Evolutionary conservation across 1,140 invertebrate genomes (phyloP).

Genomic region (Calycopis cecrops): DNA sequence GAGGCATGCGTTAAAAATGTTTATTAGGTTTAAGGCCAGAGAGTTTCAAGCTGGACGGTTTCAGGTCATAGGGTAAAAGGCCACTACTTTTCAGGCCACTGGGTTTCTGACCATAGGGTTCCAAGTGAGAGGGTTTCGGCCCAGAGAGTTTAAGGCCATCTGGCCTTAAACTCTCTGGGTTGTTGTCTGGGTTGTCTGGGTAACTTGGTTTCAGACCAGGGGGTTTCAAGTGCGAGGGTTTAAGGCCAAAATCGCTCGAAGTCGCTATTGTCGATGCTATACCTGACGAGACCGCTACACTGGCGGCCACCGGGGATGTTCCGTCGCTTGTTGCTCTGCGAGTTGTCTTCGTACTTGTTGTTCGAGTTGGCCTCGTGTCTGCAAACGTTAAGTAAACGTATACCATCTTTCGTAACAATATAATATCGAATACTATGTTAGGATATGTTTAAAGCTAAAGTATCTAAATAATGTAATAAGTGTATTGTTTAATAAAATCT

Average conservation of each 20-base stretch:
- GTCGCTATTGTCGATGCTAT: conserved; percentile 40
- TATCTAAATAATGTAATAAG: too few relatives aligned
- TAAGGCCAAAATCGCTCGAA: conserved; percentile 16
- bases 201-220: not conserved
- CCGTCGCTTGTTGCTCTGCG: conserved; percentile 42
- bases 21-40: not conserved
- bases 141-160: too few relatives aligned
- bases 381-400: conserved; percentile 10
- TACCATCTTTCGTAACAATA: not conserved
- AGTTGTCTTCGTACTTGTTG: conserved; percentile 34
- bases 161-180: too few relatives aligned
- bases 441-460: too few relatives aligned
- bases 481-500: too few relatives aligned
- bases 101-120: too few relatives aligned
- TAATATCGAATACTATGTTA: too few relatives aligned
- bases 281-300: conserved; percentile 68
- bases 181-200: too few relatives aligned
- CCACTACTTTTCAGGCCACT: too few relatives aligned
- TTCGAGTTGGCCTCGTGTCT: conserved; percentile 38
- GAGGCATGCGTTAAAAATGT: conserved; percentile 11
- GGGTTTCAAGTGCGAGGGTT: not conserved
- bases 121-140: too few relatives aligned
- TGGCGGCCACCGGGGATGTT: conserved; percentile 57
- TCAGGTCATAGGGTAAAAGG: conserved; percentile 2
- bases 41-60: not conserved